phyloP scores from a whole-genome alignment of 2,113 vertebrate genomes.

The Otus sunia region DNA sequence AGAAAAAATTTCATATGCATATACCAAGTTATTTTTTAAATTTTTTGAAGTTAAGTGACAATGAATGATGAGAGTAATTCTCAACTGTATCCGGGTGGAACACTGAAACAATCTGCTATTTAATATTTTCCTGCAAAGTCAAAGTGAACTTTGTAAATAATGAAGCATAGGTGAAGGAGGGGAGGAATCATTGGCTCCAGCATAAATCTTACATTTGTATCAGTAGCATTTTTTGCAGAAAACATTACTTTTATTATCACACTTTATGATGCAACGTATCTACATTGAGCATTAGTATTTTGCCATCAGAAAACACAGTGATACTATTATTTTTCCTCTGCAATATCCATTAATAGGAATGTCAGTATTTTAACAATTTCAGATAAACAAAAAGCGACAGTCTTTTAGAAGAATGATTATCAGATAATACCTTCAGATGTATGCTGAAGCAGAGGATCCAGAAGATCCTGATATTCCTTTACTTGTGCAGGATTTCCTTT shows the following conservation, averaged over 20 bases:
- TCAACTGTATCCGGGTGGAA: background rate
- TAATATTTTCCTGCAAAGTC: background rate
- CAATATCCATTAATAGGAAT: background rate
- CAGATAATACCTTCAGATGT: conserved; percentile 83
- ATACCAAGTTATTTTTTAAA: background rate
- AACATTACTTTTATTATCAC: background rate
- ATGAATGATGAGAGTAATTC: background rate
- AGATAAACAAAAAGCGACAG: background rate
- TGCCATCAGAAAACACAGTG: background rate
- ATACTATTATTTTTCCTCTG: background rate
- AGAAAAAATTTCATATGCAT: background rate
- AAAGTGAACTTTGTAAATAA: background rate
- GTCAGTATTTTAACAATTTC: background rate
- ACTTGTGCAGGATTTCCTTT: conserved; percentile 88
- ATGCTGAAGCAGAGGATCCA: conserved; percentile 88
- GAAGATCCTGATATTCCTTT: conserved; percentile 88
- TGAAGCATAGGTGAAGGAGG: background rate
- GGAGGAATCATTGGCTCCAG: background rate
- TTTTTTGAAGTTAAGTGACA: background rate
- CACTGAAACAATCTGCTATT: background rate
- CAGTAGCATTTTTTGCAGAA: background rate
- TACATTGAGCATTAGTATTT: background rate
- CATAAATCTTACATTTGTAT: background rate
- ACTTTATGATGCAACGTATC: background rate
- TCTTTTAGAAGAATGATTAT: background rate